Evolutionary conservation across 2,113 vertebrate genomes (phyloP).

Genomic region (Cyprinus carpio): DNA sequence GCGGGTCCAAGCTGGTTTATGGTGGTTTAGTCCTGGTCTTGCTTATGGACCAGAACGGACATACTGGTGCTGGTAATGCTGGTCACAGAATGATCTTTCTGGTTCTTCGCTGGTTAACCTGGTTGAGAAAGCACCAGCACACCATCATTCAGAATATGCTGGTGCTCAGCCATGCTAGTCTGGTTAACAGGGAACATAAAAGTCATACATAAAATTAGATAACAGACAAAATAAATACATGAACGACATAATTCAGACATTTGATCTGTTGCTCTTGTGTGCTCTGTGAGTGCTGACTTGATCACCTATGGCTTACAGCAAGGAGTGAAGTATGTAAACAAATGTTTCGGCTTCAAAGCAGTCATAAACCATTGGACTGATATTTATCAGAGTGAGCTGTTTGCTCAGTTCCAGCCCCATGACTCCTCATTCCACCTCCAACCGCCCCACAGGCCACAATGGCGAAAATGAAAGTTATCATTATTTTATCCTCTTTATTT

Average conservation of each 20-base stretch:
- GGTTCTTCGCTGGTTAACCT: background rate
- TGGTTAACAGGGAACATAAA: background rate
- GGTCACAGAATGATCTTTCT: background rate
- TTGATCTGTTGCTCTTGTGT: background rate
- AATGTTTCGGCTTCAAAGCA: background rate
- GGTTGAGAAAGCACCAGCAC: background rate
- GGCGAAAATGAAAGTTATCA: background rate
- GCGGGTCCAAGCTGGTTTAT: background rate
- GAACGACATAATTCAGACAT: background rate
- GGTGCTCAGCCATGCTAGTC: background rate
- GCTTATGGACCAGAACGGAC: background rate
- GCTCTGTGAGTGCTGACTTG: background rate
- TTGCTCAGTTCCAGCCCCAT: constrained; percentile 9
- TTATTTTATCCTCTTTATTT: constrained; percentile 1
- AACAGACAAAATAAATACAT: background rate
- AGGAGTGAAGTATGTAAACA: constrained; percentile 75
- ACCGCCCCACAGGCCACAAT: background rate
- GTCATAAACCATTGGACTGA: background rate
- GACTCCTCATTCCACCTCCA: background rate
- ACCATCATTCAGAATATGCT: background rate
- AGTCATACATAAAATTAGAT: background rate
- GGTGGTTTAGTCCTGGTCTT: background rate
- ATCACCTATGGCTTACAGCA: constrained; percentile 90
- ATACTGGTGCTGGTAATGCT: background rate
- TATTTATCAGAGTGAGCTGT: constrained; percentile 5